These are phyloP conservation scores for Noctilio leporinus DNA, from an alignment of 2,113 vertebrate species.

Conservation along the genomic window DNA sequence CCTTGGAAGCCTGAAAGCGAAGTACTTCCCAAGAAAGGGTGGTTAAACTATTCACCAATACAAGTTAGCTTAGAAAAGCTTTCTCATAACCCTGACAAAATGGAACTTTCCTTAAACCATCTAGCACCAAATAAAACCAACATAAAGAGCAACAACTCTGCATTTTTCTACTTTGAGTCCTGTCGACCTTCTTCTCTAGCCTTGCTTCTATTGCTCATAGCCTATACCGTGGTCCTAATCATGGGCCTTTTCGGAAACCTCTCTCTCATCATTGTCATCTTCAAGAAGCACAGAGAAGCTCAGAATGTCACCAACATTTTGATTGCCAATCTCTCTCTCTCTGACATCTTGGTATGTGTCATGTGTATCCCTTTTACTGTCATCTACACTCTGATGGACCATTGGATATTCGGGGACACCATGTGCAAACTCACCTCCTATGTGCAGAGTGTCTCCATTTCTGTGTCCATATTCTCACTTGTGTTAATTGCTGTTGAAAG, in stretches of 20 bases:
- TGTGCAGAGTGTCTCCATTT: slow-evolving; percentile 77
- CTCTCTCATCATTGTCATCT: slow-evolving; percentile 77
- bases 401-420: slow-evolving; percentile 80
- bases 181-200: slow-evolving; percentile 70
- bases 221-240: slow-evolving; percentile 72
- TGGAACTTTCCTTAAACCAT: slow-evolving; percentile 58
- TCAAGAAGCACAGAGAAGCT: slow-evolving; percentile 76
- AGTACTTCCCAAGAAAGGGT: slow-evolving; percentile 1
- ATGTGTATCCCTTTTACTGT: slow-evolving; percentile 79
- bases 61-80: not conserved
- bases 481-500: slow-evolving; percentile 80
- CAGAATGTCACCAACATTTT: slow-evolving; percentile 80
- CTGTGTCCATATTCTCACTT: slow-evolving; percentile 80
- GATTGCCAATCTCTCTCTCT: slow-evolving; percentile 81
- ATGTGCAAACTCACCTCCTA: slow-evolving; percentile 80
- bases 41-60: not conserved
- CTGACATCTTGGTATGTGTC: slow-evolving; percentile 78
- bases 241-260: slow-evolving; percentile 80
- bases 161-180: slow-evolving; percentile 73
- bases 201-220: slow-evolving; percentile 74
- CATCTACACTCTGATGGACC: slow-evolving; percentile 81
- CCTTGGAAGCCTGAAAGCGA: slow-evolving; percentile 14
- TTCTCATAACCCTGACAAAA: slow-evolving; percentile 33
- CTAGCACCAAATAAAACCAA: slow-evolving; percentile 46
- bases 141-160: slow-evolving; percentile 65